Evolutionary conservation across 2,113 vertebrate species (phyloP), one percentile per base, ranked within the genome.

Genomic region (Centropus bengalensis): DNA sequence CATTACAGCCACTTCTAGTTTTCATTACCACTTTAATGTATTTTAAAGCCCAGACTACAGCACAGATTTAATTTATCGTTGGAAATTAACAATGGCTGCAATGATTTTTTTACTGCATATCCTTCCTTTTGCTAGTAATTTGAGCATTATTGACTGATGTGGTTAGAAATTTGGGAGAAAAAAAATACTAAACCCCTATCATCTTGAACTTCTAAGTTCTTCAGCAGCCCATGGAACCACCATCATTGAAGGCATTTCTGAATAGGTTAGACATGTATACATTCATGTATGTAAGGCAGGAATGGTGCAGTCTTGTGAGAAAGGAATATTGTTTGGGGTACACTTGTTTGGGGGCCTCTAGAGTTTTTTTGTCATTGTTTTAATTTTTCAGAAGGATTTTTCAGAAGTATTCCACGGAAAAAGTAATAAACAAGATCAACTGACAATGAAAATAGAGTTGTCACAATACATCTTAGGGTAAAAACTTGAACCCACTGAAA

Each of bases 221-320:
- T 63, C 32, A 80, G 30, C 16, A 70, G n/a, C 2, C n/a, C 59
- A 9, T 19, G 40, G 36, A 82, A 55, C 7, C 12, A 47, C 11
- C 12, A 52, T 17, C 23, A 24, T 6, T 47, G 73, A 18, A 38
- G 5, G 5, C 27, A 12, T 59, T 83, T 64, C 68, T 23, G 11
- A 73, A 52, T 1, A 73, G 24, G 11, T 45, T 60, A 51, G 24
- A 58, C 3, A 27, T 0, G 0, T 18, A 44, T 40, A 9, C 24
- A 8, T 11, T 55, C 2, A 10, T 2, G 6, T 12, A 7, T 26
- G 19, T n/a, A 49, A 30, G 16, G 16, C 15, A 45, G n/a, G 24
- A 77, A 63, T 8, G 10, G 28, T n/a, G 14, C 0, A 0, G 63
- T 30, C 19, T 71, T 59, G 9, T n/a, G 27, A 73, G 33, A 24